These are phyloP conservation scores for Acestrorhynchus altus DNA, from an alignment of 2,797 vertebrate genomes.

Conservation along the genomic window DNA sequence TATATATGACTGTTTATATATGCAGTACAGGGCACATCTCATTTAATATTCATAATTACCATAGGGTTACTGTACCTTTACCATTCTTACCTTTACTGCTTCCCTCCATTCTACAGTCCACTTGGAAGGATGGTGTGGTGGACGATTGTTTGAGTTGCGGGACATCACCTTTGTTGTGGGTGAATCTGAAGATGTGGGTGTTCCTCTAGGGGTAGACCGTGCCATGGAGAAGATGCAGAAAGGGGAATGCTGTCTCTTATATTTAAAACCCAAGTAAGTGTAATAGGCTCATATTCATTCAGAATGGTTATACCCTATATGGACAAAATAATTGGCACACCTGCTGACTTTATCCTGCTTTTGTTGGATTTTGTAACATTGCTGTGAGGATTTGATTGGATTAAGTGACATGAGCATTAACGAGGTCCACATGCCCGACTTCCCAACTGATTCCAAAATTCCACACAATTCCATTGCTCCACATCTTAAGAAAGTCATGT, in stretches of 20 bases:
- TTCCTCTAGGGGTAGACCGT: constrained; percentile 94
- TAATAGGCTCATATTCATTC: background rate
- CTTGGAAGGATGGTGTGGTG: constrained; percentile 85
- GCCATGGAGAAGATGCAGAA: constrained; percentile 97
- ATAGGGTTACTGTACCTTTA: background rate
- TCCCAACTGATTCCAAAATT: no score
- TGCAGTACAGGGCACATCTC: no score
- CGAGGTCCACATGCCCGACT: no score
- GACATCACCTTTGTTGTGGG: constrained; percentile 89
- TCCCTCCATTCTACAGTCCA: constrained; percentile 78
- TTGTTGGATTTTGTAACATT: no score
- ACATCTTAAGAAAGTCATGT: no score
- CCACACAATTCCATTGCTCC: no score
- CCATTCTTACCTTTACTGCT: background rate
- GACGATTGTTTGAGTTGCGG: constrained; percentile 85
- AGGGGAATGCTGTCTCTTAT: constrained; percentile 90
- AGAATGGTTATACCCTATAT: no score
- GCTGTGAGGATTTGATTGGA: no score
- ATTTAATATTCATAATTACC: background rate
- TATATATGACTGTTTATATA: no score
- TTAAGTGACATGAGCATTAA: no score
- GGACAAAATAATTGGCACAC: no score
- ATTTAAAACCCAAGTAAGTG: constrained; percentile 88
- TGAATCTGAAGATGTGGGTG: constrained; percentile 88
- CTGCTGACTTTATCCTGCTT: no score